phyloP scores from a whole-genome alignment of 2,888 invertebrate species.

The Harpagoxenus sublaevis region DNA sequence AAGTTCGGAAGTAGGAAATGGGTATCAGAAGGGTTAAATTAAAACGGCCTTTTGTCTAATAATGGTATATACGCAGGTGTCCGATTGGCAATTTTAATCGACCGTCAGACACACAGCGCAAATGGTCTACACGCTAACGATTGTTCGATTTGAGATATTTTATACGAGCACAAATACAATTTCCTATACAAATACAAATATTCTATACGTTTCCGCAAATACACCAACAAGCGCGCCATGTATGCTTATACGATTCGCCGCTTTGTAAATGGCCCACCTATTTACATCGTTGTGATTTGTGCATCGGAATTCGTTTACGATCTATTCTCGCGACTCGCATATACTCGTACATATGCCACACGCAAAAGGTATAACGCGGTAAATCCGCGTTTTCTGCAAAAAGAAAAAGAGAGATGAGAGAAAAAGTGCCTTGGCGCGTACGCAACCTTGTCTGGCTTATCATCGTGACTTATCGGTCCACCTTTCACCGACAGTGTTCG shows the following conservation, averaged over 20 bases:
- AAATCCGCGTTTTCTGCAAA: constrained; percentile 7
- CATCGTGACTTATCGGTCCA: constrained; percentile 34
- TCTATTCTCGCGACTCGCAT: constrained; percentile 23
- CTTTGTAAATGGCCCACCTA: constrained; percentile 48
- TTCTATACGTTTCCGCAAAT: constrained; percentile 46
- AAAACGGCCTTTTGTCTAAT: not conserved
- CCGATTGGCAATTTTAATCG: constrained; percentile 31
- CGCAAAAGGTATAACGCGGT: constrained; percentile 21
- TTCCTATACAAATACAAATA: constrained; percentile 45
- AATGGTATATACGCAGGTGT: constrained; percentile 15
- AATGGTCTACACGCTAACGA: constrained; percentile 36
- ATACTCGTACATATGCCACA: not conserved
- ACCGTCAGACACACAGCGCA: constrained; percentile 3
- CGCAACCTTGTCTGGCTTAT: constrained; percentile 38
- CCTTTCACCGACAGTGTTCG: constrained; percentile 36
- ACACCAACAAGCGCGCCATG: constrained; percentile 29
- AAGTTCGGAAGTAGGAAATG: not conserved
- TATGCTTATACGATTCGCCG: constrained; percentile 39
- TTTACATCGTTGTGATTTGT: constrained; percentile 50
- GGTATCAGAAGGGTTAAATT: not conserved
- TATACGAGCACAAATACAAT: constrained; percentile 28
- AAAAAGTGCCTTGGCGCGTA: constrained; percentile 8
- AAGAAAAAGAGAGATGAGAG: not conserved
- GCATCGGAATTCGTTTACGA: constrained; percentile 43
- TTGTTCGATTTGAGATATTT: constrained; percentile 33